Evolutionary conservation across 2,888 invertebrate genomes (phyloP), one percentile per base, ranked within the genome.

Genomic region (Pocota personata): DNA sequence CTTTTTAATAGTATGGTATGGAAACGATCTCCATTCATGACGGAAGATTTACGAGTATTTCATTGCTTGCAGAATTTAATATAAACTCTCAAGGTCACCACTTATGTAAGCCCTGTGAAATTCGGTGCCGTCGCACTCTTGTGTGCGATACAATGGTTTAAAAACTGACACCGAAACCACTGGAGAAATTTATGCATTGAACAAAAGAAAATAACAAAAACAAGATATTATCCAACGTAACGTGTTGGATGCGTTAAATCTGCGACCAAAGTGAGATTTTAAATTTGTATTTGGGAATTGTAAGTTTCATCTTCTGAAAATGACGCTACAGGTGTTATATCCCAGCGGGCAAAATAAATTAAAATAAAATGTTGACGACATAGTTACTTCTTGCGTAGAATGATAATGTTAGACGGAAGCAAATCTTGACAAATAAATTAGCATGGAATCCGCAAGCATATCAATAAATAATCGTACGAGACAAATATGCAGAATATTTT

Each of bases 11-110:
- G 19, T 1, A 37, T 16, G 35, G 14, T n/a, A 52, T 14, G 8
- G 32, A 50, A 48, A 32, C 24, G 35, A 16, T 27, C 30, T 12
- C n/a, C 12, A 35, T 35, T 40, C 58, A 75, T 24, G 55, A 60
- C 43, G 35, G 35, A 55, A 75, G 52, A 80, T 80, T 80, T 60
- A n/a, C n/a, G n/a, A n/a, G n/a, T n/a, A 80, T 80, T 67, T 80
- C 16, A 43, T 60, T 30, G 37, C 73, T 40, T 58, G 80, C 67
- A 32, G 75, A 66, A 32, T 58, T 55, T 50, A 27, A 3, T 48
- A 37, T 72, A 50, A 14, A 35, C 35, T 43, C n/a, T 35, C 60
- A 80, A 80, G 75, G 67, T 67, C 67, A 40, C 10, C 12, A n/a
- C 27, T 60, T 27, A 52, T 35, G 52, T 52, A 55, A 67, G 30